These are phyloP conservation scores for Drosophila mayri DNA, from an alignment of 1,140 invertebrate genomes.

Conservation along the genomic window DNA sequence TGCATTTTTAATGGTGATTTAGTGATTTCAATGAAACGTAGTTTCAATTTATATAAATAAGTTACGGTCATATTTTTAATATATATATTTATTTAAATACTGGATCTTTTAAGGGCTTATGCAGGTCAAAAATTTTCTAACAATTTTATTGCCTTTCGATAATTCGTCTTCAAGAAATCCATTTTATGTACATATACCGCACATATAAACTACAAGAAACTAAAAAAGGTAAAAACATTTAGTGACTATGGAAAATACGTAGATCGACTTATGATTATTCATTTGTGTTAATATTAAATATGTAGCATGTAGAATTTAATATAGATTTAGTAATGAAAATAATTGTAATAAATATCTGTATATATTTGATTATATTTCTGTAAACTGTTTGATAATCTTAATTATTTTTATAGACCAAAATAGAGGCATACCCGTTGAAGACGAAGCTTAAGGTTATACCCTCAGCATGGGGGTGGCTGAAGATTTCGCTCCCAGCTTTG, in stretches of 20 bases:
- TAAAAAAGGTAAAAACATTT: neutral
- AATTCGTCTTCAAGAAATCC: no score
- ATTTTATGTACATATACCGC: no score
- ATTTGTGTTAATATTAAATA: neutral
- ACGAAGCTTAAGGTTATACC: conserved; percentile 54
- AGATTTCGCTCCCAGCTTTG: conserved; percentile 98
- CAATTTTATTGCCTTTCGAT: no score
- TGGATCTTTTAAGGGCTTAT: no score
- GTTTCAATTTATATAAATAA: neutral
- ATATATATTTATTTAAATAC: no score
- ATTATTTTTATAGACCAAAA: conserved; percentile 34
- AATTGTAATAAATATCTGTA: neutral
- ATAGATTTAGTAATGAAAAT: neutral
- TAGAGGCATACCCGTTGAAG: conserved; percentile 61
- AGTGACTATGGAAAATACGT: neutral
- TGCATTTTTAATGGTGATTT: neutral
- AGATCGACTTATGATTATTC: neutral
- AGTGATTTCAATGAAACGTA: neutral
- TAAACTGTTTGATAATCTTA: neutral
- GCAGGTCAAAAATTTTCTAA: no score
- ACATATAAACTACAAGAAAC: neutral
- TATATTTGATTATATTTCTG: neutral
- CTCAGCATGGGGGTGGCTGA: conserved; percentile 87
- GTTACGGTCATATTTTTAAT: no score
- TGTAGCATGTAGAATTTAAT: no score